phyloP scores from a whole-genome alignment of 2,888 invertebrate species.

The Leucozona laternaria region DNA sequence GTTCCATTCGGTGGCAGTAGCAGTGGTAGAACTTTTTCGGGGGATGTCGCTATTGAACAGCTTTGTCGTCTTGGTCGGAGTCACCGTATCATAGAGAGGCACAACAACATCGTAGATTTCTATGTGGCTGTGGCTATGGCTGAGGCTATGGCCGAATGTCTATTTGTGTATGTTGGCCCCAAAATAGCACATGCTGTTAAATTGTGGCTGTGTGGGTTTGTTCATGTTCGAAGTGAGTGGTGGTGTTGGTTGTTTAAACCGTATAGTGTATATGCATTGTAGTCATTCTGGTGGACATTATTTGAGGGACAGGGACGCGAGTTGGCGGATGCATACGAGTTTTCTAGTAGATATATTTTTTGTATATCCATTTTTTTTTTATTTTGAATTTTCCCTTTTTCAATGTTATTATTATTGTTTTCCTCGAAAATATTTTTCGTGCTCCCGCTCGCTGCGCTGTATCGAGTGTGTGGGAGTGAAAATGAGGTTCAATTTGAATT shows the following conservation, averaged over 20 bases:
- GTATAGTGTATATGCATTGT: constrained; percentile 49
- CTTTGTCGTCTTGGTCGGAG: constrained; percentile 71
- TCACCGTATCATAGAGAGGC: constrained; percentile 59
- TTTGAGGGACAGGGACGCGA: constrained; percentile 35
- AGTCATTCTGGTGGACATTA: constrained; percentile 14
- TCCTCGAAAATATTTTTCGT: constrained; percentile 31
- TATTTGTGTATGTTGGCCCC: constrained; percentile 63
- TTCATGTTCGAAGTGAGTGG: constrained; percentile 22
- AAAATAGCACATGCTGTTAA: constrained; percentile 59
- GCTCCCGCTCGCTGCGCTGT: constrained; percentile 1
- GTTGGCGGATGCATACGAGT: constrained; percentile 56
- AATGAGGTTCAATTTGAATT: constrained; percentile 41
- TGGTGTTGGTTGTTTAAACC: constrained; percentile 38
- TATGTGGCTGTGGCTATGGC: constrained; percentile 20
- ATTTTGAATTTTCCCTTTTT: constrained; percentile 62
- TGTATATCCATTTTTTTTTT: constrained; percentile 15
- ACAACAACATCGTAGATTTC: constrained; percentile 39
- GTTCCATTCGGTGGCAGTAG: constrained; percentile 67
- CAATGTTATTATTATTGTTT: constrained; percentile 75
- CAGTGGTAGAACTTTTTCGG: constrained; percentile 74
- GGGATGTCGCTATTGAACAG: constrained; percentile 70
- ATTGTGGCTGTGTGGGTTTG: constrained; percentile 45
- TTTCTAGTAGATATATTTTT: constrained; percentile 45
- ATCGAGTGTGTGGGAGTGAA: constrained; percentile 59
- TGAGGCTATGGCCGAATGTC: constrained; percentile 24